phyloP scores from a whole-genome alignment of 2,888 invertebrate species.

The Hydraecia micacea region DNA sequence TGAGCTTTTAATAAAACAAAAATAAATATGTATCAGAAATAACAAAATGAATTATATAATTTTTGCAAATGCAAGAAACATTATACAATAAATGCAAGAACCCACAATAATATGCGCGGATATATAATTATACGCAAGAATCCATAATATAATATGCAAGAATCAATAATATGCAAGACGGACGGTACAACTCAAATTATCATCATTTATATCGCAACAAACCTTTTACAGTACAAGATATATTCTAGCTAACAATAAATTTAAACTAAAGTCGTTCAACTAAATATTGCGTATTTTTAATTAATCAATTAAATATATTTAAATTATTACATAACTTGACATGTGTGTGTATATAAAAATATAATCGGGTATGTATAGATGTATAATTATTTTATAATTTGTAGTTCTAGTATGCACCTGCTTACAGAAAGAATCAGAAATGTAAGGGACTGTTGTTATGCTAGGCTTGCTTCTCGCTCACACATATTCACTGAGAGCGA shows the following conservation, averaged over 20 bases:
- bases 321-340: constrained; percentile 45
- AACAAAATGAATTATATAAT: not conserved
- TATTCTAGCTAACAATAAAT: constrained; percentile 56
- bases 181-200: constrained; percentile 38
- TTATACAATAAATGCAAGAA: constrained; percentile 21
- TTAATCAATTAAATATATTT: constrained; percentile 24
- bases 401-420: constrained; percentile 4
- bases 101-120: not conserved
- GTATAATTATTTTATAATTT: constrained; percentile 1
- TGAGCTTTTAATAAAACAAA: constrained; percentile 7
- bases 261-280: constrained; percentile 61
- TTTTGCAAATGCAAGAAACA: constrained; percentile 9
- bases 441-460: not conserved
- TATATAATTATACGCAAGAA: constrained; percentile 22
- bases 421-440: not conserved
- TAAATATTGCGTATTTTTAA: constrained; percentile 61
- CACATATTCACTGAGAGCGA: not conserved
- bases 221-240: constrained; percentile 37
- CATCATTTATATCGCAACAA: constrained; percentile 34
- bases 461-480: not conserved
- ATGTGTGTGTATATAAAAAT: constrained; percentile 42
- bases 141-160: not conserved
- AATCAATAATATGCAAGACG: constrained; percentile 21
- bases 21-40: not conserved
- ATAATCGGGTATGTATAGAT: constrained; percentile 24